A percentile compares a stretch with the other conserved stretches of the same genome.
These are phyloP conservation scores for Abramis brama DNA, from an alignment of 2,113 vertebrate genomes.

Conservation along the genomic window DNA sequence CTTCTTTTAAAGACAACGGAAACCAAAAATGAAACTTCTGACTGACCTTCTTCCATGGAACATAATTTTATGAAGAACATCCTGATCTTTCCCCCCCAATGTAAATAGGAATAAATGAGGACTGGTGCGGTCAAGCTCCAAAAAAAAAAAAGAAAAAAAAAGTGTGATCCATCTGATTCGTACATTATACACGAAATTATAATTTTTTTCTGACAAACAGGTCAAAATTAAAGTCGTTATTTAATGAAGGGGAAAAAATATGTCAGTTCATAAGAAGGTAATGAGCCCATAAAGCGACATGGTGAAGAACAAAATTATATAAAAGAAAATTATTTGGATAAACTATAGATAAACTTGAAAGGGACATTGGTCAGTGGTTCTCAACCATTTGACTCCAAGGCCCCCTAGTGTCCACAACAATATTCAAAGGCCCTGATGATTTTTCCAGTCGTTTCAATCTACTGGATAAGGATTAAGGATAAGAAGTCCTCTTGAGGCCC, in stretches of 20 bases:
- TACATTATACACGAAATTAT: background rate
- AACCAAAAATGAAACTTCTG: background rate
- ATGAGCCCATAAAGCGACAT: too few relatives aligned
- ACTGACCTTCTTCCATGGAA: background rate
- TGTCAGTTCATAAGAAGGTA: too few relatives aligned
- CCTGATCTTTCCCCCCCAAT: background rate
- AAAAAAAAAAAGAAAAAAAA: background rate
- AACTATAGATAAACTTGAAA: too few relatives aligned
- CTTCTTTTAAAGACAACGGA: background rate
- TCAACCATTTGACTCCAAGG: too few relatives aligned
- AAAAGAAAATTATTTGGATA: too few relatives aligned
- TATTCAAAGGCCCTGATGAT: too few relatives aligned
- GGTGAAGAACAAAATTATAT: too few relatives aligned
- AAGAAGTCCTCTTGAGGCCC: background rate
- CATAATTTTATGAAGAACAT: background rate
- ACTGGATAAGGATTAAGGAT: background rate
- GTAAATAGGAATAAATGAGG: background rate
- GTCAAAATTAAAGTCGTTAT: background rate
- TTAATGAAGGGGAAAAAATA: background rate
- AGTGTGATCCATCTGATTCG: background rate
- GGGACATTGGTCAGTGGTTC: too few relatives aligned
- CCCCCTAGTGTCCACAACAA: too few relatives aligned
- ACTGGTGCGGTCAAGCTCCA: background rate
- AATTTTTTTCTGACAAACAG: background rate
- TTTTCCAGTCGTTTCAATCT: background rate